These are phyloP conservation scores for Psilopogon haemacephalus DNA, from an alignment of 2,113 vertebrate species.

Conservation along the genomic window DNA sequence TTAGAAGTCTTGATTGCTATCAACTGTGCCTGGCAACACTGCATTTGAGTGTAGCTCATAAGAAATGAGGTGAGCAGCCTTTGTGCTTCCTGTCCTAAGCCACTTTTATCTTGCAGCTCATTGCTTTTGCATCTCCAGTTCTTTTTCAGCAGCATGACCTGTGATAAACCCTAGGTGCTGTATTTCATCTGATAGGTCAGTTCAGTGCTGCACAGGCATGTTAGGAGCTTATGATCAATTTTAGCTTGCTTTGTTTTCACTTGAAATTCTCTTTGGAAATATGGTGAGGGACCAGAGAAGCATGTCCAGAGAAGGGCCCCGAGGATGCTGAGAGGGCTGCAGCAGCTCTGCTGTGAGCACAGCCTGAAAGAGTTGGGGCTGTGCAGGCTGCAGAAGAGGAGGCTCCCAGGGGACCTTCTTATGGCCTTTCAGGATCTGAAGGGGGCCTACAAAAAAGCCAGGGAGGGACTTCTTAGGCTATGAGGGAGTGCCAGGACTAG, in stretches of 20 bases:
- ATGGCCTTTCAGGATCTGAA: too few relatives aligned
- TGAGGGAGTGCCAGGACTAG: too few relatives aligned
- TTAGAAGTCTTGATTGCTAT: neutral
- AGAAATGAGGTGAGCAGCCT: neutral
- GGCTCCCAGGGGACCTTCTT: too few relatives aligned
- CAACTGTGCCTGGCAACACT: neutral
- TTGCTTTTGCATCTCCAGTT: neutral
- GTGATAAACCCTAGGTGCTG: neutral
- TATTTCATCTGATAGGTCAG: neutral
- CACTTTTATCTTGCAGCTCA: neutral
- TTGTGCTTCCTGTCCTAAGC: neutral
- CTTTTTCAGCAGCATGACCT: neutral
- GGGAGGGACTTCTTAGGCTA: too few relatives aligned
- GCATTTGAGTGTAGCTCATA: neutral
- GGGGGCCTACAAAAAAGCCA: too few relatives aligned
- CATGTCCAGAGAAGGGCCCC: too few relatives aligned
- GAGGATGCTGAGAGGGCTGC: too few relatives aligned
- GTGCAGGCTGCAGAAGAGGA: too few relatives aligned
- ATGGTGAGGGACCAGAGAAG: too few relatives aligned
- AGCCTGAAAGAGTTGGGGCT: too few relatives aligned
- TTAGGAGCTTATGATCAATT: neutral
- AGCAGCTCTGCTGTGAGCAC: too few relatives aligned
- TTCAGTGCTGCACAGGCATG: neutral
- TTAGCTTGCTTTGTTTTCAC: neutral
- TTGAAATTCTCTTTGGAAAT: neutral